Conservation (phyloP, 2,113 vertebrate genomes). For the Psilopogon haemacephalus region DNA sequence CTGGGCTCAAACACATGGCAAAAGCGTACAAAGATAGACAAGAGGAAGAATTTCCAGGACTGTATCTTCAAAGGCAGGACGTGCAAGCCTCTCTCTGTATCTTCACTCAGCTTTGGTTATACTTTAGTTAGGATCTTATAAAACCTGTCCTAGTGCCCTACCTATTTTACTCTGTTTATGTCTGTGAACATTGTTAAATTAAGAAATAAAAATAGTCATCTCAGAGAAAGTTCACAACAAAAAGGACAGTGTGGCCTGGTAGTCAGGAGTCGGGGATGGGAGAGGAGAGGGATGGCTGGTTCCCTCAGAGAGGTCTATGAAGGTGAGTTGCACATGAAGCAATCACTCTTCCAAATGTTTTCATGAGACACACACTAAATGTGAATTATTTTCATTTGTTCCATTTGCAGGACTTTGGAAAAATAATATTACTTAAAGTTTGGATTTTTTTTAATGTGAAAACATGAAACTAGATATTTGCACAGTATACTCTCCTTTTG, state of each 20-base stretch:
- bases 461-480: background rate
- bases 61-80: background rate
- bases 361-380: background rate
- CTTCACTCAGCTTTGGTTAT: background rate
- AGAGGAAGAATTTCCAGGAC: background rate
- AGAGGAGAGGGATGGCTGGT: background rate
- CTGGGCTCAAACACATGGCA: background rate
- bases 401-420: background rate
- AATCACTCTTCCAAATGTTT: background rate
- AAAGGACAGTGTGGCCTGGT: background rate
- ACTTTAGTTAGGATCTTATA: background rate
- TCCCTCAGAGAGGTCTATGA: background rate
- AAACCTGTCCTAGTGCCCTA: background rate
- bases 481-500: background rate
- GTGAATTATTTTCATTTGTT: background rate
- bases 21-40: background rate
- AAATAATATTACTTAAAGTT: background rate
- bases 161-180: background rate
- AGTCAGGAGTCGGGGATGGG: background rate
- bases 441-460: background rate
- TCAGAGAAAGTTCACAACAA: background rate
- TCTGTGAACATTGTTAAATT: background rate
- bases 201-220: background rate
- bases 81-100: background rate
- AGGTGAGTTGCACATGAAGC: background rate